Conservation (phyloP, 2,113 vertebrate genomes). For the Eira barbara region DNA sequence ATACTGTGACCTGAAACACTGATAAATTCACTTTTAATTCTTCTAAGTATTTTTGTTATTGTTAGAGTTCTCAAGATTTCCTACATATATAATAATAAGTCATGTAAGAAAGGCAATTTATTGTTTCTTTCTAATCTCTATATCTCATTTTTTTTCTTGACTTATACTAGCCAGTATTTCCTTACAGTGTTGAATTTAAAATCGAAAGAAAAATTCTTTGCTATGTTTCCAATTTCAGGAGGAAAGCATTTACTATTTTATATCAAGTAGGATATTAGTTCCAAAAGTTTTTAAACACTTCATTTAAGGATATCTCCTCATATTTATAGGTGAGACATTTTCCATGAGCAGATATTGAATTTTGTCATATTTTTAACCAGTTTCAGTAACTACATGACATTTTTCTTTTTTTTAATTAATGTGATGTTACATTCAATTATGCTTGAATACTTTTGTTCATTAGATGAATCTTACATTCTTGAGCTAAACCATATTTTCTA, state of each 20-base stretch:
- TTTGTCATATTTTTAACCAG: neutral
- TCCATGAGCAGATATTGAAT: neutral
- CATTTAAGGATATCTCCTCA: neutral
- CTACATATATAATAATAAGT: neutral
- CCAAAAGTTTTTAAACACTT: neutral
- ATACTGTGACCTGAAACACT: neutral
- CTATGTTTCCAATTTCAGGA: neutral
- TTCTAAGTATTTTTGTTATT: neutral
- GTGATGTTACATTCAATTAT: neutral
- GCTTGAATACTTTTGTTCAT: neutral
- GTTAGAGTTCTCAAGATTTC: neutral
- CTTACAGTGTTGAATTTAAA: neutral
- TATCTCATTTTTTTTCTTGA: neutral
- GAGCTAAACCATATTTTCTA: neutral
- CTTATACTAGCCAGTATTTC: neutral
- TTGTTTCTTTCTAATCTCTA: neutral
- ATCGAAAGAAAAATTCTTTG: neutral
- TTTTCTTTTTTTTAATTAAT: neutral
- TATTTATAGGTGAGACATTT: neutral
- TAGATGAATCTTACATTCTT: neutral
- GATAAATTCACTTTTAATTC: neutral
- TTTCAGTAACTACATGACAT: too few species aligned
- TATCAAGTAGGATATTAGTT: neutral
- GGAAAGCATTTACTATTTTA: neutral
- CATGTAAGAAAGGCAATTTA: neutral